These are phyloP conservation scores for Paratilapia polleni DNA, from an alignment of 2,113 vertebrate species.

Conservation along the genomic window DNA sequence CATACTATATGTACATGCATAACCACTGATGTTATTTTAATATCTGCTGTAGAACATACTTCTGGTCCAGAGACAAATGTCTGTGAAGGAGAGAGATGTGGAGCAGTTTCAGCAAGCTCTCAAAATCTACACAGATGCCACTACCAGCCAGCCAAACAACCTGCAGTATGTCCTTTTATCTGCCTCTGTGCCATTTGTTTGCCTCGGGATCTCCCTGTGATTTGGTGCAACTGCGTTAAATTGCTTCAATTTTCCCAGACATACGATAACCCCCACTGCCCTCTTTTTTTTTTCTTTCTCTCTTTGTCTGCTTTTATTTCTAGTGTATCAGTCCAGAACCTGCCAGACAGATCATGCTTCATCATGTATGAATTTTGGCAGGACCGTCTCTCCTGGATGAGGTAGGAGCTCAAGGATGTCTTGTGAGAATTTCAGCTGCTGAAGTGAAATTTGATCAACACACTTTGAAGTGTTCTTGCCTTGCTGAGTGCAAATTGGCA, in stretches of 20 bases:
- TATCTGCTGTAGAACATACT: slow-evolving; percentile 86
- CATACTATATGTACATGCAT: neutral
- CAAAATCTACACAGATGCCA: slow-evolving; percentile 87
- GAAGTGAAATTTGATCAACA: neutral
- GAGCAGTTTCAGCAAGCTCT: slow-evolving; percentile 88
- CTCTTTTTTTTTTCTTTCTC: neutral
- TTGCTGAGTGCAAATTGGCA: neutral
- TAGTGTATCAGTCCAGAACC: slow-evolving; percentile 89
- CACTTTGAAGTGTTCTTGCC: slow-evolving; percentile 9
- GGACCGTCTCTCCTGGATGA: slow-evolving; percentile 92
- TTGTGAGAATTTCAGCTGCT: neutral
- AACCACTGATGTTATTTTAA: neutral
- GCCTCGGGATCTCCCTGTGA: slow-evolving; percentile 6
- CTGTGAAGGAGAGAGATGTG: slow-evolving; percentile 82
- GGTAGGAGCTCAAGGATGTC: slow-evolving; percentile 66
- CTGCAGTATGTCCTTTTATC: slow-evolving; percentile 85
- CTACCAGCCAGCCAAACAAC: slow-evolving; percentile 86
- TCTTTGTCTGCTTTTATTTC: neutral
- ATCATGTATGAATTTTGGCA: slow-evolving; percentile 94
- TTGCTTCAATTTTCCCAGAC: slow-evolving; percentile 7
- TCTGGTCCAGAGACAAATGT: slow-evolving; percentile 92
- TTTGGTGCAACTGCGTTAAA: slow-evolving; percentile 29
- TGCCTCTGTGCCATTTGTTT: slow-evolving; percentile 1
- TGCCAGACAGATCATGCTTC: slow-evolving; percentile 87
- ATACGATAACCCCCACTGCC: neutral